These are phyloP conservation scores for Cavia porcellus DNA, from an alignment of 2,113 vertebrate genomes.

Conservation along the genomic window DNA sequence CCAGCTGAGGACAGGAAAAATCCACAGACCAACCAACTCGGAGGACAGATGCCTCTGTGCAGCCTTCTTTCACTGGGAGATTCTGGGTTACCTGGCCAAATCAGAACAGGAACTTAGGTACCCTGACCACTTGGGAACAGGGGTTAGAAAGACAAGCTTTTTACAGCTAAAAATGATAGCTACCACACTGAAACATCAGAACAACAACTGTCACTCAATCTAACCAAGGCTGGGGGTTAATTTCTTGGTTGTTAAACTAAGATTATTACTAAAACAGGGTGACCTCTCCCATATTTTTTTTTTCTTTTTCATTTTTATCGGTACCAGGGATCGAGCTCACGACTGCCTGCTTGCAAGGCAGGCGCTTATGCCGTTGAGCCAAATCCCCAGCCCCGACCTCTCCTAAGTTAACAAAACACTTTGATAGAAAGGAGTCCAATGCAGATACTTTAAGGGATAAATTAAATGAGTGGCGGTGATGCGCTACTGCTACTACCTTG, in stretches of 20 bases:
- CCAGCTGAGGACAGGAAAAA: slow-evolving; percentile 90
- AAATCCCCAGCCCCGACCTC: no score
- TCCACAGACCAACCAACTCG: slow-evolving; percentile 94
- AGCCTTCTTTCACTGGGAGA: slow-evolving; percentile 85
- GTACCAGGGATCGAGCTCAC: no score
- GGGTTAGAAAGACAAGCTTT: slow-evolving; percentile 34
- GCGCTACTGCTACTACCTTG: slow-evolving; percentile 85
- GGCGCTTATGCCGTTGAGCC: no score
- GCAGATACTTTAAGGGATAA: neutral
- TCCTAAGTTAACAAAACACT: neutral
- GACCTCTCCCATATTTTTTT: neutral
- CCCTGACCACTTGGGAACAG: neutral
- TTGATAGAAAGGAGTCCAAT: neutral
- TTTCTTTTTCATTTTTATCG: no score
- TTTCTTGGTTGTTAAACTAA: neutral
- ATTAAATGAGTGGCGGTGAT: neutral
- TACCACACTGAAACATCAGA: neutral
- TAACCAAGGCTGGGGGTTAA: neutral
- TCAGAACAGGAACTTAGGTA: slow-evolving; percentile 33
- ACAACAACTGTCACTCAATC: neutral
- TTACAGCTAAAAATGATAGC: neutral
- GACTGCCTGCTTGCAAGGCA: no score
- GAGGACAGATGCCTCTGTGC: slow-evolving; percentile 86
- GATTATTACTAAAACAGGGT: neutral
- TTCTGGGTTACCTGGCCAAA: slow-evolving; percentile 88